A percentile compares a stretch with the other conserved stretches of the same genome.
Conservation (phyloP, 2,888 invertebrate genomes). For the Melanargia galathea region DNA sequence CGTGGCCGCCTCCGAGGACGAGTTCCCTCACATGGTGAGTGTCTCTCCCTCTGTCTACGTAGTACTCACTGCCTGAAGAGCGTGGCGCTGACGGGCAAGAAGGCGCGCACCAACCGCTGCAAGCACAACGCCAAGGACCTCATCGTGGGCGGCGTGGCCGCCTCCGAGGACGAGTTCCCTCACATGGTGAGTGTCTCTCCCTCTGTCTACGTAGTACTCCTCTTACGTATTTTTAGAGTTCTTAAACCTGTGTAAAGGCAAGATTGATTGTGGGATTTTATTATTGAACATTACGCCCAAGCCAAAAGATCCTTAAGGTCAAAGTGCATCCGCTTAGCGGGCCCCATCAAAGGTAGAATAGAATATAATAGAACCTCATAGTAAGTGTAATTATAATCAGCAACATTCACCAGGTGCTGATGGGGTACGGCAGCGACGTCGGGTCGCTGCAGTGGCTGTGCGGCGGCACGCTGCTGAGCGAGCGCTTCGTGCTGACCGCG, state of each 20-base stretch:
- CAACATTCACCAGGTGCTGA: slow-evolving; percentile 48
- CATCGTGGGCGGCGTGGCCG: slow-evolving; percentile 52
- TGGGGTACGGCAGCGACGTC: slow-evolving; percentile 49
- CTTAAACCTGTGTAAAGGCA: too few species aligned
- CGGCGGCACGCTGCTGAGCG: slow-evolving; percentile 57
- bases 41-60: background rate
- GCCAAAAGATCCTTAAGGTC: too few species aligned
- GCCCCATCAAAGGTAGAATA: too few species aligned
- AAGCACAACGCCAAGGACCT: slow-evolving; percentile 53
- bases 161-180: slow-evolving; percentile 51
- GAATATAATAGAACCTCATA: too few species aligned
- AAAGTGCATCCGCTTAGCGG: too few species aligned
- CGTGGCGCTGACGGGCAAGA: slow-evolving; percentile 43
- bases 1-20: slow-evolving; percentile 43
- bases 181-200: slow-evolving; percentile 50
- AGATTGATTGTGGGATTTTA: too few species aligned
- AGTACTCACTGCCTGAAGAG: slow-evolving; percentile 50
- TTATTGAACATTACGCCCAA: too few species aligned
- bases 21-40: slow-evolving; percentile 60
- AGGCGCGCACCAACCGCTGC: slow-evolving; percentile 47
- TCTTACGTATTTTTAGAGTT: too few species aligned
- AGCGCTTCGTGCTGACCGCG: slow-evolving; percentile 56
- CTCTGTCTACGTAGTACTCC: too few species aligned
- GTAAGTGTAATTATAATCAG: too few species aligned
- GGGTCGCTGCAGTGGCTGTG: slow-evolving; percentile 49